These are phyloP conservation scores for Zosterops pallidus DNA, from an alignment of 2,113 vertebrate species.

Conservation along the genomic window DNA sequence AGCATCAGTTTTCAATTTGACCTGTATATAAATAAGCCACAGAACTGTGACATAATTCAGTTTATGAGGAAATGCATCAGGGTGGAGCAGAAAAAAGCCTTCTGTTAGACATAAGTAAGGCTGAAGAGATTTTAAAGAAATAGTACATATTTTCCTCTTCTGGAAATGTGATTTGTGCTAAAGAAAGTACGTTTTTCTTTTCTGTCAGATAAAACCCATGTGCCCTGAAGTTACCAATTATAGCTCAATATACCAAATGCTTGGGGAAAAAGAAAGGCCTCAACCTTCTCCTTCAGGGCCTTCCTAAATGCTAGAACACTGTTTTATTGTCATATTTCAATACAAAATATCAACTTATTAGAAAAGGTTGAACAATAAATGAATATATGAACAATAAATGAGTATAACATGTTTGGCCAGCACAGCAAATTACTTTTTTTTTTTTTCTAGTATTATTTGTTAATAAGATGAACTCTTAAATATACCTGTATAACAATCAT, in stretches of 20 bases:
- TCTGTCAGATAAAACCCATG: neutral
- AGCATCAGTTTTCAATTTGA: slow-evolving; percentile 2
- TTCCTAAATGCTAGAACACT: neutral
- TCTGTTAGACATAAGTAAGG: neutral
- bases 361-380: neutral
- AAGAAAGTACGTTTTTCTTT: neutral
- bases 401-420: neutral
- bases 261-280: neutral
- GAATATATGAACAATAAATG: neutral
- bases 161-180: neutral
- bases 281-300: neutral
- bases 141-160: neutral
- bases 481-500: neutral
- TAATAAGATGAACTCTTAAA: neutral
- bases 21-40: neutral
- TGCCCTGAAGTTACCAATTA: neutral
- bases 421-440: neutral
- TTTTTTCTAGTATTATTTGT: neutral
- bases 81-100: neutral
- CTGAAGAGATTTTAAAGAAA: neutral
- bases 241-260: neutral
- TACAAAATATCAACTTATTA: neutral
- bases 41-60: neutral
- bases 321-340: neutral
- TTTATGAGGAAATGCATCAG: neutral